These are phyloP conservation scores for Pocillopora meandrina DNA, from an alignment of 92 coral and sea anemone genomes.

Conservation along the genomic window DNA sequence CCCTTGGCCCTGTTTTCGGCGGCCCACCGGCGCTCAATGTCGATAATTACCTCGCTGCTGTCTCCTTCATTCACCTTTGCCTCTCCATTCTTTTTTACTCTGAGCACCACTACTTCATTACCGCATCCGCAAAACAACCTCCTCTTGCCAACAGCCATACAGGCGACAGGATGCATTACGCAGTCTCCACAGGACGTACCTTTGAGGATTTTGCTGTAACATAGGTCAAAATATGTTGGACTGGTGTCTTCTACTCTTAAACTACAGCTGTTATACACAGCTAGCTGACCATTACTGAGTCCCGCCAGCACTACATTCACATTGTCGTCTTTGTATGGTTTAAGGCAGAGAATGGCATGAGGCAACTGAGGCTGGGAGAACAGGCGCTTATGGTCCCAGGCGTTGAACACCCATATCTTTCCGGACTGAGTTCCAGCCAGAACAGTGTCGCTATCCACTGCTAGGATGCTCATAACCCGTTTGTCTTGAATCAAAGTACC, in stretches of 20 bases:
- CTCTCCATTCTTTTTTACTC: conserved; percentile 28
- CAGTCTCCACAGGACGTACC: conserved; percentile 48
- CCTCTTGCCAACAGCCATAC: conserved; percentile 67
- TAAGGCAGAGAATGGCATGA: conserved; percentile 79
- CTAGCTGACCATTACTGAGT: conserved; percentile 87
- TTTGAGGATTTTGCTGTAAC: conserved; percentile 26
- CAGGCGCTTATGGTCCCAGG: conserved; percentile 53
- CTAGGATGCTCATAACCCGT: conserved; percentile 83
- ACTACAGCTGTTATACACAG: conserved; percentile 58
- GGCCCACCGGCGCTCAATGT: conserved; percentile 79
- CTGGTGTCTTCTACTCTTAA: conserved; percentile 44
- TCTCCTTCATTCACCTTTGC: too few relatives aligned
- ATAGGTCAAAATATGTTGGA: conserved; percentile 26
- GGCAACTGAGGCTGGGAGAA: conserved; percentile 65
- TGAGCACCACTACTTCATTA: conserved; percentile 78
- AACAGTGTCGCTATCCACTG: conserved; percentile 75
- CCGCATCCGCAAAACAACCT: conserved; percentile 86
- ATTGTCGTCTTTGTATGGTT: conserved; percentile 54
- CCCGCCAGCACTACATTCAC: conserved; percentile 77
- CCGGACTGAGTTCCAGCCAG: conserved; percentile 97
- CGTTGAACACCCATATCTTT: conserved; percentile 88
- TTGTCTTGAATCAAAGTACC: conserved; percentile 84
- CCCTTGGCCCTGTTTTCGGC: conserved; percentile 64
- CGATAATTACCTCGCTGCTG: conserved; percentile 19
- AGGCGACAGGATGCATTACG: conserved; percentile 64